Base-by-base conservation (phyloP, 2,113 vertebrate genomes). In the Carlito syrichta region DNA sequence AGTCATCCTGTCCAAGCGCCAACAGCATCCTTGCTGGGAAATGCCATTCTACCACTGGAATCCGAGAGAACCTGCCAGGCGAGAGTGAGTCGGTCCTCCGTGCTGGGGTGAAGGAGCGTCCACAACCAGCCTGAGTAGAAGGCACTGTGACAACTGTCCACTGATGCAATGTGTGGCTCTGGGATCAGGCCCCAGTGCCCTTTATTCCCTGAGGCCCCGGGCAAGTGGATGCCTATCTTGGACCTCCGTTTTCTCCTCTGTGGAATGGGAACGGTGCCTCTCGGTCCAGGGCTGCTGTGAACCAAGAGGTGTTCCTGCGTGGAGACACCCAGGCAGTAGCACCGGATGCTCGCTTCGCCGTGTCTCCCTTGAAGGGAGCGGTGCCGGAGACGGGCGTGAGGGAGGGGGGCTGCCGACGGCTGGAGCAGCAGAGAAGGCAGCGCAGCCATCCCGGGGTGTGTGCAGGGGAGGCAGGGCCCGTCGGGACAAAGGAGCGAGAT, bases 1-100 rank as follows among this genome's bases (percentile, higher is more conserved):
- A 76, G 27, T 19, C 2, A 0, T 45, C 17, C 12, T 63, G 2
- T n/a, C n/a, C n/a, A 56, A 6, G 32, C 9, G 2, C n/a, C 35
- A 2, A 4, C 22, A 6, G 22, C 27, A 32, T 22, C 38, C 45
- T 1, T 23, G 35, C 92, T 85, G 50, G 56, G 71, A 83, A 91
- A 35, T 56, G 23, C 48, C 14, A 11, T 87, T 71, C 58, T 50
- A 2, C 17, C 14, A 60, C 40, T 20, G 4, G 3, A 9, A 2
- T 25, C 35, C 8, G 20, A 2, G 6, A 32, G 25, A 32, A 60
- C 66, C 76, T 8, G 19, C 19, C 6, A 62, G 43, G 23, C 32
- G 8, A 8, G 20, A 74, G 25, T 45, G 6, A 60, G 56, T 14
- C 35, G 38, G 54, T 69, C 84, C 14, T 32, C 35, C 23, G 4